phyloP scores from a whole-genome alignment of 2,113 vertebrate genomes.

The Oryzias curvinotus region DNA sequence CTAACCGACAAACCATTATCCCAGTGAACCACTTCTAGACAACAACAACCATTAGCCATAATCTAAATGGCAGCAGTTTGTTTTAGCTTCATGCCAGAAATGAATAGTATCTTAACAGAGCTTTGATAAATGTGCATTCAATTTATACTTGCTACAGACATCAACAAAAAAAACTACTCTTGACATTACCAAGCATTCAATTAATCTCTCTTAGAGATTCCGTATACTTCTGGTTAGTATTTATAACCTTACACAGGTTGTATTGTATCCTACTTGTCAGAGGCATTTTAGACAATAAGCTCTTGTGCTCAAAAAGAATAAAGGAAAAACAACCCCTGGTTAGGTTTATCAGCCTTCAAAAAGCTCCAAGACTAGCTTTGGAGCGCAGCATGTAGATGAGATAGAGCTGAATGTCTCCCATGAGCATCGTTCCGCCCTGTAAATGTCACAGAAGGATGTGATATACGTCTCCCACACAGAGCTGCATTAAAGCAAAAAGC shows the following conservation, averaged over 20 bases:
- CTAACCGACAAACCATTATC: conserved; percentile 2
- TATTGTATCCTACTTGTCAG: too few species aligned
- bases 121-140: background rate
- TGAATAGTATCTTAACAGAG: background rate
- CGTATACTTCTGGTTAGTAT: background rate
- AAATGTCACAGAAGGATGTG: conserved; percentile 74
- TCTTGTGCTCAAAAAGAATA: background rate
- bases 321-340: conserved; percentile 58
- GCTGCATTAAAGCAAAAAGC: conserved; percentile 66
- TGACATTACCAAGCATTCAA: background rate
- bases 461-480: conserved; percentile 68
- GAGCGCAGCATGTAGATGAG: conserved; percentile 69
- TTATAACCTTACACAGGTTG: background rate
- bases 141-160: background rate
- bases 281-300: too few species aligned
- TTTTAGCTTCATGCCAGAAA: conserved; percentile 3
- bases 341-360: conserved; percentile 74
- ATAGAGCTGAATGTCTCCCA: conserved; percentile 74
- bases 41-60: conserved; percentile 15
- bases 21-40: conserved; percentile 12
- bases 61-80: conserved; percentile 8
- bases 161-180: background rate
- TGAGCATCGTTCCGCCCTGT: conserved; percentile 74
- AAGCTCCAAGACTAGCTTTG: conserved; percentile 70
- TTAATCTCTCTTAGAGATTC: background rate